Conservation (phyloP, 2,888 invertebrate species). For the Chromoteleia sp. region DNA sequence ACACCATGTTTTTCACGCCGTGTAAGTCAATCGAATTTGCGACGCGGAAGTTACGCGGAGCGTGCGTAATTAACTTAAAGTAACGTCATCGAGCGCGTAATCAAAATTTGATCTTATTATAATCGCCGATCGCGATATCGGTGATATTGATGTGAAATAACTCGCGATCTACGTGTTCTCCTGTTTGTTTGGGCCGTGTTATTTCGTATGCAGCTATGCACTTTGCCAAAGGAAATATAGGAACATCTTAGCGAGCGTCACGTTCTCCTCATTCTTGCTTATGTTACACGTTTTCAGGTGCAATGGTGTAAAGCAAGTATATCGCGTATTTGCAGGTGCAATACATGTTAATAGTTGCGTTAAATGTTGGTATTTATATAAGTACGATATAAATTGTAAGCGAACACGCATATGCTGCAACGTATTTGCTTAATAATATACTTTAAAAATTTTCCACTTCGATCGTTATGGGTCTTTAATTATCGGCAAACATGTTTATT, state of each 20-base stretch:
- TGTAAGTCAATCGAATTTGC: conserved; percentile 28
- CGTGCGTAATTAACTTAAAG: background rate
- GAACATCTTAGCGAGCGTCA: conserved; percentile 59
- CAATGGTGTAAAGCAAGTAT: conserved; percentile 52
- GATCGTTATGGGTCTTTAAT: conserved; percentile 10
- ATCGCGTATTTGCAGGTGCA: conserved; percentile 37
- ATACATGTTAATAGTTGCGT: conserved; percentile 57
- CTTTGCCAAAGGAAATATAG: conserved; percentile 59
- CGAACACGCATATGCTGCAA: background rate
- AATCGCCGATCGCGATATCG: background rate
- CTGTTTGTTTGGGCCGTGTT: conserved; percentile 14
- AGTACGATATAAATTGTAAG: conserved; percentile 41
- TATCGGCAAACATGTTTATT: conserved; percentile 5
- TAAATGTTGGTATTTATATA: conserved; percentile 60
- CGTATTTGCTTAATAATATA: conserved; percentile 34
- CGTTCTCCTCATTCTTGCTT: conserved; percentile 65
- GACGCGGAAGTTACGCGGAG: background rate
- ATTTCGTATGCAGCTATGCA: conserved; percentile 65
- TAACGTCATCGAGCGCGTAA: background rate
- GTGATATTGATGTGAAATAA: conserved; percentile 14
- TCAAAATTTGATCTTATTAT: conserved; percentile 27
- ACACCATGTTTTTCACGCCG: conserved; percentile 6
- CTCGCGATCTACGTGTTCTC: conserved; percentile 32
- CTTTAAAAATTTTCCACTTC: background rate
- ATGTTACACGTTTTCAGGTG: conserved; percentile 57